phyloP scores from a whole-genome alignment of 2,113 vertebrate species.

The Cariama cristata region DNA sequence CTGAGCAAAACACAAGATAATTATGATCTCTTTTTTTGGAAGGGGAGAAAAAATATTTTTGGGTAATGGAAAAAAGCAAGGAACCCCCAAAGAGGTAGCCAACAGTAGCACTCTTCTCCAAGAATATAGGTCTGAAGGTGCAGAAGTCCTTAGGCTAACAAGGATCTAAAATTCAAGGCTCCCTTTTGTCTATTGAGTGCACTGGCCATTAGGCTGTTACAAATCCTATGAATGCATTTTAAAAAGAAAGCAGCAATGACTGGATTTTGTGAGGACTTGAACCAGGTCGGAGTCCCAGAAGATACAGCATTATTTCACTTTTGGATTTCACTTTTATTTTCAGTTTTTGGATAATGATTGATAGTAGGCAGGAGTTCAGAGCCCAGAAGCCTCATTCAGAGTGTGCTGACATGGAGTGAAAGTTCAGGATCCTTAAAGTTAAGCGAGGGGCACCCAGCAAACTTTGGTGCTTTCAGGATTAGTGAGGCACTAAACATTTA shows the following conservation, averaged over 20 bases:
- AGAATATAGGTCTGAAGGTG: neutral
- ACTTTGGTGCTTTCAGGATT: neutral
- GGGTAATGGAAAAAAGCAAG: neutral
- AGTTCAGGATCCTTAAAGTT: neutral
- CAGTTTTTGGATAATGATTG: neutral
- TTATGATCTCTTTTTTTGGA: accelerated
- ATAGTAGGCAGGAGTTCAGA: neutral
- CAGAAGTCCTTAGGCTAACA: neutral
- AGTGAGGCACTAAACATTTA: neutral
- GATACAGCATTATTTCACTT: neutral
- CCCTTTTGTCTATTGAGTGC: neutral
- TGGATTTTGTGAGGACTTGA: neutral
- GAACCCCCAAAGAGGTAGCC: neutral
- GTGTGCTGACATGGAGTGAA: neutral
- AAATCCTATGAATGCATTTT: neutral
- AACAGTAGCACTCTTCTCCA: neutral
- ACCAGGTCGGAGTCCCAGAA: accelerated
- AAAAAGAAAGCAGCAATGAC: neutral
- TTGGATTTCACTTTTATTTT: too few relatives aligned
- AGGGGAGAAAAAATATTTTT: neutral
- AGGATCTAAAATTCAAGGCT: neutral
- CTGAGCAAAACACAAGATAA: neutral
- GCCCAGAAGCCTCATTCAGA: neutral
- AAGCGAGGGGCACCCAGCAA: accelerated
- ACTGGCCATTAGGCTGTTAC: neutral